These are phyloP conservation scores for Hydrolagus colliei DNA, from an alignment of 2,797 vertebrate genomes.

Conservation along the genomic window DNA sequence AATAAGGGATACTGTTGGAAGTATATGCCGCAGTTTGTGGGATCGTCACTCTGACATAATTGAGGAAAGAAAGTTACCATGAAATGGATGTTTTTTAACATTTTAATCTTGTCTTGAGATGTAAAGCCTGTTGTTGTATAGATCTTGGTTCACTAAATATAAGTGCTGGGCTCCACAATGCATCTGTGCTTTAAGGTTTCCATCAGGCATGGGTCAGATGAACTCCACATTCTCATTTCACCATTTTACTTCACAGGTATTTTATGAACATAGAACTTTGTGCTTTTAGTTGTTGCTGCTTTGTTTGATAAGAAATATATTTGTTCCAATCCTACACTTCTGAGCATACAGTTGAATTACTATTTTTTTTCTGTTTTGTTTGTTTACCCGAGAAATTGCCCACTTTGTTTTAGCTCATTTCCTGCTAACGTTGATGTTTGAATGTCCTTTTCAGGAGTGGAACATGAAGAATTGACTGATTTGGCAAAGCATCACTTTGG, in stretches of 20 bases:
- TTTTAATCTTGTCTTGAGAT: not conserved
- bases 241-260: not conserved
- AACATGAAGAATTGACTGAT: slow-evolving; percentile 75
- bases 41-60: not conserved
- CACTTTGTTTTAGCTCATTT: not conserved
- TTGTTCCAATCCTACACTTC: not conserved
- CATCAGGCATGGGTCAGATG: not conserved
- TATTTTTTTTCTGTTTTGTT: not conserved
- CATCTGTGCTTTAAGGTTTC: not conserved
- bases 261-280: not conserved
- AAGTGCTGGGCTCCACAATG: not conserved
- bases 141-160: not conserved
- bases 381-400: not conserved
- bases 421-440: not conserved
- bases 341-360: not conserved
- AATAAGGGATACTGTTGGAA: too few species aligned
- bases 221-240: not conserved
- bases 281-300: not conserved
- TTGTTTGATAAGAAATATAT: not conserved
- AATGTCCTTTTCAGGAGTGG: slow-evolving; percentile 66
- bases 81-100: not conserved
- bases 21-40: not conserved
- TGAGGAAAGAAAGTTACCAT: not conserved
- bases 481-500: slow-evolving; percentile 88
- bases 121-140: not conserved